Base-by-base conservation (phyloP, 2,888 invertebrate species). In the Athalia rosae region DNA sequence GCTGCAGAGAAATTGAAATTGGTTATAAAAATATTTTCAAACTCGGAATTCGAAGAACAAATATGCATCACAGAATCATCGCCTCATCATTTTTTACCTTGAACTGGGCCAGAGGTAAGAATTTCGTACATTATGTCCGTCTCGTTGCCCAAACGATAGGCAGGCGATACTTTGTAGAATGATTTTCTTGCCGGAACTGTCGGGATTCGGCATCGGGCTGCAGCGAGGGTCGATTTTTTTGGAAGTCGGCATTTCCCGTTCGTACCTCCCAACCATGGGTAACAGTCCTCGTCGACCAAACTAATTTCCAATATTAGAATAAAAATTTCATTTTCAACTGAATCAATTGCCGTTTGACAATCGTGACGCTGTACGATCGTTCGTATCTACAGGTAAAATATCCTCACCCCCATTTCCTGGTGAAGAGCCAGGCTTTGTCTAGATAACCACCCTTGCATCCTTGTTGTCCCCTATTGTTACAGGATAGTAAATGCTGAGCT, bases 111-210 rank as follows among this genome's bases (percentile, higher is more conserved):
- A 62, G 97, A 97, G 66, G 93, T 93, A 90, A 94, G 92, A 74
- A 99, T 97, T 88, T 99, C 98, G 76, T 95, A 93, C 97, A 97
- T 98, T 82, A 99, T 97, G 85, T 98, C 97, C 11, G 93, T 92
- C 87, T 95, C 95, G 80, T 93, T 93, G 80, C 93, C 92, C 69
- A 97, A 90, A 76, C 94, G 92, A 88, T 95, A 95, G 43, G 95
- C 95, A 0, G 97, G 96, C 0, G 94, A 95, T 0, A 95, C 94
- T 82, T 93, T 93, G 89, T 95, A 95, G 76, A 94, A 91, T 48
- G 92, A 91, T 28, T 91, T 93, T 71, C 95, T 92, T 77, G 91
- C 90, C 0, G 91, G 89, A 5, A 91, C 90, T 0, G 88, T 87
- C 0, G 89, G 89, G 4, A 90, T 87, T 15, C 83, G 82, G 87